phyloP scores from a whole-genome alignment of 1,140 invertebrate species.

The honey bee (Apis mellifera) region Amel_HAv3.1 CM009931.2:8482001-8482500 shows the following conservation, averaged over 20 bases:
- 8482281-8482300: too few relatives aligned
- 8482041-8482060: slow-evolving; percentile 52
- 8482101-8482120: slow-evolving; percentile 57
- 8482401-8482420: slow-evolving; percentile 12
- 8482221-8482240: slow-evolving; percentile 55
- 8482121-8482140: slow-evolving; percentile 45
- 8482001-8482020: slow-evolving; percentile 73
- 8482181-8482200: slow-evolving; percentile 14
- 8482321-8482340: too few relatives aligned
- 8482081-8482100: slow-evolving; percentile 23
- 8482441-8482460: slow-evolving; percentile 56
- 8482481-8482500: slow-evolving; percentile 17
- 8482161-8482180: not conserved
- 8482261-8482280: slow-evolving; percentile 44
- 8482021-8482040: slow-evolving; percentile 66
- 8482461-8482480: slow-evolving; percentile 44
- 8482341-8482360: slow-evolving; percentile 3
- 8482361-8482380: slow-evolving; percentile 2
- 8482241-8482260: slow-evolving; percentile 34
- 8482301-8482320: too few relatives aligned
- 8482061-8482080: slow-evolving; percentile 37
- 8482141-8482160: not conserved
- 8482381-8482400: slow-evolving; percentile 43
- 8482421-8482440: slow-evolving; percentile 21
- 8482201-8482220: slow-evolving; percentile 59